phyloP scores from a whole-genome alignment of 1,140 invertebrate species.

The Chironomus striatipennis region DNA sequence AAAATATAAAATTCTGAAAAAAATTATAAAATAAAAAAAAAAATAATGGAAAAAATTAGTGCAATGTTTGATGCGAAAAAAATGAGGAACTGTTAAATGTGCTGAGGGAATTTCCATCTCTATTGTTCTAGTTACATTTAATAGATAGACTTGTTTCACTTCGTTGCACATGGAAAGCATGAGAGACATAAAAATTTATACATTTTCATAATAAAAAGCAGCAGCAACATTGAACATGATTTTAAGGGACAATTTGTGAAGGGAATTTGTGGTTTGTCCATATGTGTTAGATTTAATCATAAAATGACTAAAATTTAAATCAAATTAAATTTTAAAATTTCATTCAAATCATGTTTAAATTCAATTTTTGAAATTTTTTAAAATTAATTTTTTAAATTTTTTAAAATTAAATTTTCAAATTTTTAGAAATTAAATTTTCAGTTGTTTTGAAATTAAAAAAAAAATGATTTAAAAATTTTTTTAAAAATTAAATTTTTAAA shows the following conservation, averaged over 20 bases:
- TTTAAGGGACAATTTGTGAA: not conserved
- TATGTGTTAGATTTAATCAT: no score
- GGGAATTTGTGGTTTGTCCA: not conserved
- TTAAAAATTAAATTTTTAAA: no score
- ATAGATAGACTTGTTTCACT: slow-evolving; percentile 7
- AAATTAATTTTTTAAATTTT: no score
- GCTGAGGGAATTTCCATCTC: not conserved
- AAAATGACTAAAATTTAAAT: no score
- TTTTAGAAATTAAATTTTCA: no score
- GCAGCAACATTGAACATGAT: not conserved
- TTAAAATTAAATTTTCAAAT: no score
- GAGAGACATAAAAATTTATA: not conserved
- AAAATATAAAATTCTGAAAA: no score
- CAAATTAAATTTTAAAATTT: no score
- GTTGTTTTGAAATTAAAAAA: no score
- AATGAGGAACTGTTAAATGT: slow-evolving; percentile 12
- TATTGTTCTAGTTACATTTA: slow-evolving; percentile 6
- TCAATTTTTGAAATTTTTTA: no score
- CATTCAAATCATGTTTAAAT: no score
- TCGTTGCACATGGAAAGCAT: not conserved
- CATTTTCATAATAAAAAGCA: not conserved
- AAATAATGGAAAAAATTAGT: not conserved
- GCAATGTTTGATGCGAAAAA: slow-evolving; percentile 10
- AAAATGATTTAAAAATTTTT: no score
- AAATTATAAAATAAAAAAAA: not conserved